A percentile compares a stretch with the other conserved stretches of the same genome.
Evolutionary conservation across 2,888 invertebrate genomes (phyloP).

Genomic region (Girardia tigrina): DNA sequence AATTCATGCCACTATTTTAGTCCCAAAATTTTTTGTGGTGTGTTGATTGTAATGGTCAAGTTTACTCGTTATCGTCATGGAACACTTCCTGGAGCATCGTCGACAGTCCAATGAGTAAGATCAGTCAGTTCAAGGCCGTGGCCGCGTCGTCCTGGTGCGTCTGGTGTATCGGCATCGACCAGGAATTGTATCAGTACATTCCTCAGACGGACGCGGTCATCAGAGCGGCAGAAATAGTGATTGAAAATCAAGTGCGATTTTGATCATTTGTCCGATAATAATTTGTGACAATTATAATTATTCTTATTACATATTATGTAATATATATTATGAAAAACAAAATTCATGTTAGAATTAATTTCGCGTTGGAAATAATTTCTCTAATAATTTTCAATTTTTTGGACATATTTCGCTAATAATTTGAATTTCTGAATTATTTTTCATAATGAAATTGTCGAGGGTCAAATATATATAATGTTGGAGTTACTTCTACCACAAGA

Average conservation of each 20-base stretch:
- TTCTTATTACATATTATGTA: no score
- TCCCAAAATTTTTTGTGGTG: conserved; percentile 30
- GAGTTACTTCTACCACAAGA: no score
- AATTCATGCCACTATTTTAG: conserved; percentile 23
- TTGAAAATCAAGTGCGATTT: conserved; percentile 66
- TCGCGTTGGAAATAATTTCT: no score
- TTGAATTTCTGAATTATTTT: no score
- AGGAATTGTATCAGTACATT: conserved; percentile 78
- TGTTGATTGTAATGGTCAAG: conserved; percentile 29
- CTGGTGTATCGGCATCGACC: conserved; percentile 82
- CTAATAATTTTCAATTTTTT: no score
- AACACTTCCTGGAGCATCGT: conserved; percentile 29
- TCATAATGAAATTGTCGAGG: no score
- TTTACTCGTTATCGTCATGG: conserved; percentile 28
- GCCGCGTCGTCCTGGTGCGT: conserved; percentile 59
- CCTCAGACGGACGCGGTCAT: conserved; percentile 77
- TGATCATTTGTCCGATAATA: neutral
- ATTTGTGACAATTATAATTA: neutral
- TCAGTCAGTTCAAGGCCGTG: conserved; percentile 61
- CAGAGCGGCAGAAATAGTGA: conserved; percentile 72
- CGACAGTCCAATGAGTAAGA: conserved; percentile 8
- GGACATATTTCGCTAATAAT: no score
- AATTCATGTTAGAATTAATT: no score
- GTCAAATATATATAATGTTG: no score
- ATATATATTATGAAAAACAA: no score